Evolutionary conservation across 2,113 vertebrate genomes (phyloP).

Genomic region (Hystrix cristata): DNA sequence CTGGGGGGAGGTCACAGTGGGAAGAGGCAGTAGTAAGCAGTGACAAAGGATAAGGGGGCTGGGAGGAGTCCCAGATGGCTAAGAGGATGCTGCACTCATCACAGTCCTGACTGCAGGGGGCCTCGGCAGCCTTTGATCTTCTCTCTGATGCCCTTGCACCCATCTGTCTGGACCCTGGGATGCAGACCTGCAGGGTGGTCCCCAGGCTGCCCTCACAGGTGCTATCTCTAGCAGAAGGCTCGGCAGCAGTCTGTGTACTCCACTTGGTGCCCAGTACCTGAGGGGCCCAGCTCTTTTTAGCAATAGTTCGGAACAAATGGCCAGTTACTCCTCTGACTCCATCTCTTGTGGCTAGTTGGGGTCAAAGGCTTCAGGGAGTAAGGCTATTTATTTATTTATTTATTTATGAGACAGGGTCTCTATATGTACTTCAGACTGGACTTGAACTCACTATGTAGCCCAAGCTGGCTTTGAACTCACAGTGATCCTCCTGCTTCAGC

Average conservation of each 20-base stretch:
- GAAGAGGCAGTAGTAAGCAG: background rate
- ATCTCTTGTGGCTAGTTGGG: background rate
- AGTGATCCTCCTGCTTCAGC: background rate
- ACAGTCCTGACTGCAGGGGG: no score
- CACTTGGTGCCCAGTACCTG: rapidly evolving
- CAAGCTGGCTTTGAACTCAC: background rate
- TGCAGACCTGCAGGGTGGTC: background rate
- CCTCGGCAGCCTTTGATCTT: background rate
- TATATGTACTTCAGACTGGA: background rate
- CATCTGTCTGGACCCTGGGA: background rate
- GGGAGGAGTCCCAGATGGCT: rapidly evolving
- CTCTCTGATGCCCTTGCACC: background rate
- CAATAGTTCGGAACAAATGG: background rate
- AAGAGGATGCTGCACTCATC: background rate
- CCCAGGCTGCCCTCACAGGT: background rate
- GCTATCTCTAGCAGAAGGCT: background rate
- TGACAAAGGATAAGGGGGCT: rapidly evolving
- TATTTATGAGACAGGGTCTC: background rate
- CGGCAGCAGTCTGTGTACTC: background rate
- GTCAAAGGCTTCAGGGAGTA: background rate
- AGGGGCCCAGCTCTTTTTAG: rapidly evolving
- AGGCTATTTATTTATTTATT: background rate
- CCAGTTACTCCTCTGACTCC: background rate
- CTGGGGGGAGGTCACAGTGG: rapidly evolving
- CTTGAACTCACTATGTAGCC: background rate